Evolutionary conservation across 2,797 vertebrate genomes (phyloP).

Genomic region (Danio choprae): DNA sequence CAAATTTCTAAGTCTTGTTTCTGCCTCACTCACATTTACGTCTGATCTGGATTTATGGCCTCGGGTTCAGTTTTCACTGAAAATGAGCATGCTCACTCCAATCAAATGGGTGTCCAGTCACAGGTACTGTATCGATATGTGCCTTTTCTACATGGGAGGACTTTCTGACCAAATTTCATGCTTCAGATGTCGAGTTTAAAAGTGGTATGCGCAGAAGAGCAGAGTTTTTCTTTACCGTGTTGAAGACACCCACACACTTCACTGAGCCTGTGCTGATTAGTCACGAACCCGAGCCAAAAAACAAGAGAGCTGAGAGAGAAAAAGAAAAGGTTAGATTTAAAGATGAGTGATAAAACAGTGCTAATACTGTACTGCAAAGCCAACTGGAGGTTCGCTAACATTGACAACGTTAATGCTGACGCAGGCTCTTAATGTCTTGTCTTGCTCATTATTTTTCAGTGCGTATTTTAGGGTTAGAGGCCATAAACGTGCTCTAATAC

Average conservation of each 20-base stretch:
- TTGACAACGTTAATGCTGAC: neutral
- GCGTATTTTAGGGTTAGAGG: conserved; percentile 1
- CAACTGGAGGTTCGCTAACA: conserved; percentile 20
- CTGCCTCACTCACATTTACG: neutral
- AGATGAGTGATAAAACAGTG: conserved; percentile 37
- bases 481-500: neutral
- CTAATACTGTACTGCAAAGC: conserved; percentile 10
- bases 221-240: conserved; percentile 66
- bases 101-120: conserved; percentile 33
- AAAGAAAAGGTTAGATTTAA: conserved; percentile 31
- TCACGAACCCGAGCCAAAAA: conserved; percentile 51
- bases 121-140: conserved; percentile 31
- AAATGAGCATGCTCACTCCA: conserved; percentile 33
- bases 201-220: conserved; percentile 60
- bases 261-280: conserved; percentile 69
- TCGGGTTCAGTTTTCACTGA: conserved; percentile 15
- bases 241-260: conserved; percentile 69
- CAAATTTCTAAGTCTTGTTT: neutral
- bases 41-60: neutral
- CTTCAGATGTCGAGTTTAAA: conserved; percentile 52
- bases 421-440: conserved; percentile 7
- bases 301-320: conserved; percentile 38
- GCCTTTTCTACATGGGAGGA: conserved; percentile 43
- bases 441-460: neutral
- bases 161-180: conserved; percentile 50